A percentile compares a stretch with the other conserved stretches of the same genome.
These are phyloP conservation scores for Bos indicus DNA, from an alignment of 2,113 vertebrate species.

Conservation along the genomic window DNA sequence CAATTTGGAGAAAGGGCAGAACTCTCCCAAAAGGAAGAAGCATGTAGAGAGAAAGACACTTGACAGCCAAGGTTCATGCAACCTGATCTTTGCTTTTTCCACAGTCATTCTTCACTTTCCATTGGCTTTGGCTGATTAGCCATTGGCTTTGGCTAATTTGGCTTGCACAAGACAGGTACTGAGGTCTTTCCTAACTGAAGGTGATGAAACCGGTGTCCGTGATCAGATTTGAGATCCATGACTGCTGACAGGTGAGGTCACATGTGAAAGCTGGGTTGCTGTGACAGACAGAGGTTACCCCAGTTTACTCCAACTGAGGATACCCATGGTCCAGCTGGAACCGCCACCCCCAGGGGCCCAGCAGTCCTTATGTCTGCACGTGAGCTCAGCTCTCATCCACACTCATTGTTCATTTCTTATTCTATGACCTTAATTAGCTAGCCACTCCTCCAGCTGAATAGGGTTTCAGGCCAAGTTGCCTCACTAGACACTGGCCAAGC, in stretches of 20 bases:
- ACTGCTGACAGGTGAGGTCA: not conserved
- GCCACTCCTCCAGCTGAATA: not conserved
- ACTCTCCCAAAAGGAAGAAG: not conserved
- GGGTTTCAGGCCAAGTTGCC: not conserved
- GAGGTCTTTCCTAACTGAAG: not conserved
- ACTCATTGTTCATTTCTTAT: not conserved
- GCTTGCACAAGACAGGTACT: not conserved
- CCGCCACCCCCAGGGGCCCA: fast-evolving
- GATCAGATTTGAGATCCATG: not conserved
- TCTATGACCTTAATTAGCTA: not conserved
- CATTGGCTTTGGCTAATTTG: not conserved
- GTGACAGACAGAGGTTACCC: not conserved
- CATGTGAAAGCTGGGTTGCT: not conserved
- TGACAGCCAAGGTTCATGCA: not conserved
- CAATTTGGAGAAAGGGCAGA: not conserved
- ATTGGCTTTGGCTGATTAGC: not conserved
- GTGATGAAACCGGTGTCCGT: not conserved
- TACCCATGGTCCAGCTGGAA: not conserved
- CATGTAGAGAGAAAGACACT: not conserved
- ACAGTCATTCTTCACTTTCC: not conserved
- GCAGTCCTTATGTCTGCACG: not conserved
- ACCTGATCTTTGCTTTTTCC: not conserved
- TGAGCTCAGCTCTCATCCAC: not conserved
- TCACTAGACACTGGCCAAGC: not conserved
- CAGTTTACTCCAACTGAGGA: not conserved